Evolutionary conservation across 2,113 vertebrate genomes (phyloP), one percentile per base, ranked within the genome.

Genomic region (Girardinichthys multiradiatus): DNA sequence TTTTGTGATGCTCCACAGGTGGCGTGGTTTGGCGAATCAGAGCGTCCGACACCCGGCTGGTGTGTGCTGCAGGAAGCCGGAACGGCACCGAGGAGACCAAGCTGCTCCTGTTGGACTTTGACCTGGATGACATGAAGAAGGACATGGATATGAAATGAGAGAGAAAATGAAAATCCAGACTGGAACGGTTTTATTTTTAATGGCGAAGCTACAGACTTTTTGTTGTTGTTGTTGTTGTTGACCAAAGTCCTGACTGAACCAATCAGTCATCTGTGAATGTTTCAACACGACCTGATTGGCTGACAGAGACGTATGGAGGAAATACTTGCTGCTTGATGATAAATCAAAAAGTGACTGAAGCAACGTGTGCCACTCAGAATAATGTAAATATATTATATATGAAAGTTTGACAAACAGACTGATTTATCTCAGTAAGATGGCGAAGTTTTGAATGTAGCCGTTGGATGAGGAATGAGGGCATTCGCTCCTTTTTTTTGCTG

Each of bases 51-150:
- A 98, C 97, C 71, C 97, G 98, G 90, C 95, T 99, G 72, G 97
- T 99, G 64, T 98, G 97, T 12, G 98, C 98, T 0, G 97, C 97
- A 0, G 98, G 98, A 90, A 99, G 98, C 93, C 92, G 98, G 77
- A 98, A 98, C 2, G 98, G 97, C 84, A 98, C 97, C 37, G 97
- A 99, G 90, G 98, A 98, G 69, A 99, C 97, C 94, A 99, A 99
- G 92, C 96, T 98, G 91, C 95, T 99, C 89, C 96, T 99, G 87
- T 93, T 99, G 93, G 96, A 98, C 95, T 99, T 99, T 58, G 97
- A 98, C 76, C 95, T 97, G 87, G 96, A 97, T 87, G 82, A 87
- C 21, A 37, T 1, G 62, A 68, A 64, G 65, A 76, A 58, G 9
- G 81, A 82, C 33, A 8, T 4, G 24, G 70, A 72, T 29, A 14